Base-by-base conservation (phyloP, 2,113 vertebrate genomes). In the Podocnemis expansa region DNA sequence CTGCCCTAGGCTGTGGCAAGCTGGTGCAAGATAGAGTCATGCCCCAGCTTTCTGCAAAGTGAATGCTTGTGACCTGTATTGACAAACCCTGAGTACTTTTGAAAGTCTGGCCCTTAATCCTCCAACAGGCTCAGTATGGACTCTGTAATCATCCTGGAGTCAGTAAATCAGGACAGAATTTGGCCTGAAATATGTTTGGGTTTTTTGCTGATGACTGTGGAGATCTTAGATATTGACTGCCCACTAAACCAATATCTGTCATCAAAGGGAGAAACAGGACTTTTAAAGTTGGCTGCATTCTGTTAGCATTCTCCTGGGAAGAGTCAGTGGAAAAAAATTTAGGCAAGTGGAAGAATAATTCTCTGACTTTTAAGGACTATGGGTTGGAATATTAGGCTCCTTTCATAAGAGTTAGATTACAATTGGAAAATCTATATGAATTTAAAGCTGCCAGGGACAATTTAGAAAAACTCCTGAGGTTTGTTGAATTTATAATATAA, bases 271-370 rank as follows among this genome's bases (percentile, higher is more conserved):
- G 4, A 89, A 81, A 89, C 5, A 78, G 1, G 27, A 1, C n/a
- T 94, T 93, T 87, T 85, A 14, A 73, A 95, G 79, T 81, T 93
- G 5, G 16, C 24, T 43, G 7, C 63, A 93, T 95, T 91, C 10
- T 47, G 38, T 58, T 27, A 54, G n/a, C 31, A 38, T 10, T 58
- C 47, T 82, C n/a, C 11, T 29, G 91, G 29, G 94, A 70, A 34
- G 19, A 67, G 34, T 67, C 17, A 29, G 34, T 4, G 4, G 60
- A 8, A 8, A 93, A 91, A 70, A 5, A 4, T 84, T 78, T 67
- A 84, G 22, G 47, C 87, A 1, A 89, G 4, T 16, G 80, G 67
- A 6, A 89, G 1, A 9, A 90, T 85, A 87, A 89, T 79, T 84
- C 55, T 84, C 16, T 81, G 56, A 22, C 27, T 80, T 79, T 56